Percentiles rank a stretch among this genome's conserved stretches.
Conservation (phyloP, 2,797 vertebrate genomes). For the Sebastes minor region DNA sequence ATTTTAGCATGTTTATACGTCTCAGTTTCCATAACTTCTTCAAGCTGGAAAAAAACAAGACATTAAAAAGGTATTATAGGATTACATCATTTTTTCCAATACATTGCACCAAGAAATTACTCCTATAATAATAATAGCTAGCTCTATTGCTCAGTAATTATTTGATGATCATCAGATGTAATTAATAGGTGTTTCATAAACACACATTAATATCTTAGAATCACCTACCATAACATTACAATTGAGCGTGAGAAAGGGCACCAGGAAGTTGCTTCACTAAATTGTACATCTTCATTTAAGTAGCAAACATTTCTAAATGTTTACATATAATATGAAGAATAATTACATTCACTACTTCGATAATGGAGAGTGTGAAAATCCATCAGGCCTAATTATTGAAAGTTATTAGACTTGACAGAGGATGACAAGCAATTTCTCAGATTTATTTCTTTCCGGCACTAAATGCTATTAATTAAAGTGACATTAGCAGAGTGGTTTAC, state of each 20-base stretch:
- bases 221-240: conserved; percentile 25
- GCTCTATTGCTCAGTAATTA: conserved; percentile 9
- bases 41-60: conserved; percentile 84
- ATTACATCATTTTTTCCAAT: neutral
- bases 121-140: neutral
- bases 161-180: conserved; percentile 22
- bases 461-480: conserved; percentile 99
- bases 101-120: neutral
- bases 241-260: conserved; percentile 17
- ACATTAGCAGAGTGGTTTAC: conserved; percentile 93
- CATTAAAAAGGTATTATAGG: neutral
- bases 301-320: conserved; percentile 93
- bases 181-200: conserved; percentile 30
- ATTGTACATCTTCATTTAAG: conserved; percentile 85
- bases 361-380: conserved; percentile 99
- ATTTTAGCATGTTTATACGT: conserved; percentile 98
- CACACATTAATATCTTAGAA: conserved; percentile 6
- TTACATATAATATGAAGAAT: conserved; percentile 99
- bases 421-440: conserved; percentile 99
- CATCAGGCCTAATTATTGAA: conserved; percentile 99
- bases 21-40: conserved; percentile 99
- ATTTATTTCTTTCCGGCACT: conserved; percentile 96
- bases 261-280: conserved; percentile 21
- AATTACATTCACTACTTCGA: conserved; percentile 99
- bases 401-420: conserved; percentile 99